Base-by-base conservation (phyloP, 2,888 invertebrate species). In the Epinotia nisella region DNA sequence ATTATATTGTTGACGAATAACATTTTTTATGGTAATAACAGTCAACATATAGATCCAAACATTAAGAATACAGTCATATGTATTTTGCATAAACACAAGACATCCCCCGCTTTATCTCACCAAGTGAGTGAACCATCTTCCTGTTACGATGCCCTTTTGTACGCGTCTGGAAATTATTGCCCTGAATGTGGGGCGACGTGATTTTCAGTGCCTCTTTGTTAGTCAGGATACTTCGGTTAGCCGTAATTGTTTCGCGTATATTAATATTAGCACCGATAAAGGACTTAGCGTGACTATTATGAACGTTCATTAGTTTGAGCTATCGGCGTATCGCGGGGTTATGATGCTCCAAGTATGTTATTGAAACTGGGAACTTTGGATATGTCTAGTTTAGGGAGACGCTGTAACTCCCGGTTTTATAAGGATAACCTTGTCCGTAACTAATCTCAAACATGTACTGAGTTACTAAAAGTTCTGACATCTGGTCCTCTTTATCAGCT, bases 131-230 rank as follows among this genome's bases (percentile, higher is more conserved):
- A 68, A 61, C 61, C 72, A 68, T 62, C 61, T 68, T 68, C 55
- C 56, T 29, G 62, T 56, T n/a, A 56, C 24, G 61, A 62, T 58
- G 51, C 68, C 61, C 71, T 62, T 51, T 49, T 15, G 59, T 67
- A 67, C 67, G 51, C 55, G 72, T 72, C 67, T 72, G 72, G 56
- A 68, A 72, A 72, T 72, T 72, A 72, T 72, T 62, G 62, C 56
- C 29, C 24, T 24, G 49, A 67, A 72, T 68, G 72, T 72, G 72
- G 71, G 53, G 61, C 67, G 67, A 17, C 67, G 67, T 72, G 72
- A 72, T 72, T 72, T 67, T 51, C 67, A 61, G 67, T 45, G 45
- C 41, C 67, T 56, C 61, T 55, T 62, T 62, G 55, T 62, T 72
- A 67, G 45, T 49, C 35, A 21, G 71, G 35, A 35, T 55, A 56